phyloP scores from a whole-genome alignment of 2,888 invertebrate genomes.

The Mythimna lalbum region DNA sequence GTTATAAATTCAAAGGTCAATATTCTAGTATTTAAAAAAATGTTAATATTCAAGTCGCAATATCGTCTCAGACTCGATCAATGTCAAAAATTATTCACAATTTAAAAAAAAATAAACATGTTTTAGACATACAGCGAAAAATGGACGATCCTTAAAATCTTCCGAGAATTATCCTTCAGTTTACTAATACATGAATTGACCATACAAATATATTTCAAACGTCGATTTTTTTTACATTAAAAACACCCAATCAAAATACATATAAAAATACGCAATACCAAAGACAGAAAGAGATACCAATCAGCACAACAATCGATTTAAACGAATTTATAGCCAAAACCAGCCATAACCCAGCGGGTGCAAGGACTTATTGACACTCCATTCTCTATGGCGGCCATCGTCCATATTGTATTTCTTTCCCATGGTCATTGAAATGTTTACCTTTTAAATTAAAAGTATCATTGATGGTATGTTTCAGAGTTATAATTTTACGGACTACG shows the following conservation, averaged over 20 bases:
- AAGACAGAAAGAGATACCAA: conserved; percentile 33
- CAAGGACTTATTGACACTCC: conserved; percentile 46
- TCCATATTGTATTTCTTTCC: conserved; percentile 57
- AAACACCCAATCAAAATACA: background rate
- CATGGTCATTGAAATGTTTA: conserved; percentile 62
- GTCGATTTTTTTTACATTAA: background rate
- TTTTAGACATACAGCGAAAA: too few species aligned
- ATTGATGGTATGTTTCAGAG: conserved; percentile 23
- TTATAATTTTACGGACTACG: conserved; percentile 67
- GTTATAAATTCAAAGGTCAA: too few species aligned
- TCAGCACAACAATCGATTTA: conserved; percentile 41
- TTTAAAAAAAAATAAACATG: too few species aligned
- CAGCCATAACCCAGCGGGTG: conserved; percentile 48
- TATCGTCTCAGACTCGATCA: too few species aligned
- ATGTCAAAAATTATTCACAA: too few species aligned
- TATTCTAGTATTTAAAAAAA: too few species aligned
- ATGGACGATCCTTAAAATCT: too few species aligned
- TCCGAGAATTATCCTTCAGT: too few species aligned
- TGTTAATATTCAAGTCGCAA: too few species aligned
- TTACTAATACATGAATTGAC: too few species aligned
- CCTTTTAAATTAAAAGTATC: conserved; percentile 59
- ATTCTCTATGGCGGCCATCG: conserved; percentile 15
- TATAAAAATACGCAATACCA: conserved; percentile 10
- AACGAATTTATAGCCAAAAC: conserved; percentile 43
- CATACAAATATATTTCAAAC: background rate